These are phyloP conservation scores for Drosophila trichaetosa DNA, from an alignment of 2,888 invertebrate genomes.

Conservation along the genomic window DNA sequence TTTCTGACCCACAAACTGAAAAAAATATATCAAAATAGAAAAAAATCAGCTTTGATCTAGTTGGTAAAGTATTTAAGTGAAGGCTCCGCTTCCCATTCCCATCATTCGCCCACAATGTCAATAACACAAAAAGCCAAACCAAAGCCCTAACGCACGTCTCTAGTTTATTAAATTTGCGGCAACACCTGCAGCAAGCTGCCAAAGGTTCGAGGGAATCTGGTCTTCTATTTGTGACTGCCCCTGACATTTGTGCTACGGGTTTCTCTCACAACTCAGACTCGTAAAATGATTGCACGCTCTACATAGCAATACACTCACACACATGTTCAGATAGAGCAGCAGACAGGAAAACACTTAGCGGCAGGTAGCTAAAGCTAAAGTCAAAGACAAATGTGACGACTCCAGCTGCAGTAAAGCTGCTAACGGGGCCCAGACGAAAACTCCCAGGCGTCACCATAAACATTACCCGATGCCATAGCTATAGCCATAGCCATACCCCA, in stretches of 20 bases:
- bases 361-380: conserved; percentile 67
- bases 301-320: conserved; percentile 59
- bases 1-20: conserved; percentile 64
- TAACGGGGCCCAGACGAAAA: conserved; percentile 40
- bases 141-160: conserved; percentile 80
- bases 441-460: conserved; percentile 80
- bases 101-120: conserved; percentile 6
- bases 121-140: conserved; percentile 47
- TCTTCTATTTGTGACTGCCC: conserved; percentile 62
- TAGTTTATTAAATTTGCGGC: conserved; percentile 78
- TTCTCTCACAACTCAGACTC: conserved; percentile 55
- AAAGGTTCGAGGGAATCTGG: conserved; percentile 19
- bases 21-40: conserved; percentile 47
- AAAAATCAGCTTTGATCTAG: conserved; percentile 71
- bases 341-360: conserved; percentile 76
- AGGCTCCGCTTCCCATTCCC: conserved; percentile 19
- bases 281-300: conserved; percentile 78
- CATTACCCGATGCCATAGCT: conserved; percentile 63
- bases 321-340: conserved; percentile 15
- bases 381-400: conserved; percentile 59
- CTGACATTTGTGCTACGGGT: conserved; percentile 69
- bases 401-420: conserved; percentile 29
- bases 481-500: conserved; percentile 40
- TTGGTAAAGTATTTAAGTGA: conserved; percentile 68
- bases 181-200: conserved; percentile 66